A percentile compares a stretch with the other conserved stretches of the same genome.
These are phyloP conservation scores for Tiliacea aurago DNA, from an alignment of 2,888 invertebrate species.

Conservation along the genomic window DNA sequence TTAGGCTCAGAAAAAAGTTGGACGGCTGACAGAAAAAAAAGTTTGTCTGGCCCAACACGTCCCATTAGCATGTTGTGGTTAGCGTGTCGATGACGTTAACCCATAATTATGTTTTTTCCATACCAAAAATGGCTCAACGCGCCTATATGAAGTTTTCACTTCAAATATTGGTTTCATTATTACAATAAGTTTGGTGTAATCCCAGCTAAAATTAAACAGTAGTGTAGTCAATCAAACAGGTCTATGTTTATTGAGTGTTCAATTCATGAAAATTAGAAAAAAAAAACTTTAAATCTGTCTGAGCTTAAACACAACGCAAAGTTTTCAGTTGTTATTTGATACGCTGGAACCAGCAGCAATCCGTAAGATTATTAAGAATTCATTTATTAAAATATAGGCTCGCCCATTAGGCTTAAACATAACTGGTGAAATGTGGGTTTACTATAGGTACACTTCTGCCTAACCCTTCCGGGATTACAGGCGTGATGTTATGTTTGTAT, in stretches of 20 bases:
- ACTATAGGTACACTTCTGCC: too few relatives aligned
- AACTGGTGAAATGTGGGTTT: too few relatives aligned
- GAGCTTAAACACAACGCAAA: neutral
- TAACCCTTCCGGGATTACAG: too few relatives aligned
- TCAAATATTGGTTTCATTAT: neutral
- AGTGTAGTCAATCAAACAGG: neutral
- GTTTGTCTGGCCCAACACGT: too few relatives aligned
- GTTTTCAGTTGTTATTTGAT: neutral
- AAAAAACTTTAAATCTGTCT: neutral
- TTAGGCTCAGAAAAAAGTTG: neutral
- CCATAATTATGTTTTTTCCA: too few relatives aligned
- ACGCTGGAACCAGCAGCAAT: neutral
- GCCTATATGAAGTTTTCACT: too few relatives aligned
- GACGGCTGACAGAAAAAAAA: too few relatives aligned
- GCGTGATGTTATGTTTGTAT: too few relatives aligned
- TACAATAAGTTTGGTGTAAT: neutral
- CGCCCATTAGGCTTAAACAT: too few relatives aligned
- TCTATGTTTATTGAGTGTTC: neutral
- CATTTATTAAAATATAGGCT: neutral
- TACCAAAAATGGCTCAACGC: too few relatives aligned
- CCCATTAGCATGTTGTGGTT: too few relatives aligned
- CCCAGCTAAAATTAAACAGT: neutral
- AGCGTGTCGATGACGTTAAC: too few relatives aligned
- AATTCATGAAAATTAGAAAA: neutral
- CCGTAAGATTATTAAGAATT: neutral